Percentiles rank a stretch among this genome's conserved stretches.
Conservation (phyloP, 2,113 vertebrate genomes). For the Hypanus sabinus region DNA sequence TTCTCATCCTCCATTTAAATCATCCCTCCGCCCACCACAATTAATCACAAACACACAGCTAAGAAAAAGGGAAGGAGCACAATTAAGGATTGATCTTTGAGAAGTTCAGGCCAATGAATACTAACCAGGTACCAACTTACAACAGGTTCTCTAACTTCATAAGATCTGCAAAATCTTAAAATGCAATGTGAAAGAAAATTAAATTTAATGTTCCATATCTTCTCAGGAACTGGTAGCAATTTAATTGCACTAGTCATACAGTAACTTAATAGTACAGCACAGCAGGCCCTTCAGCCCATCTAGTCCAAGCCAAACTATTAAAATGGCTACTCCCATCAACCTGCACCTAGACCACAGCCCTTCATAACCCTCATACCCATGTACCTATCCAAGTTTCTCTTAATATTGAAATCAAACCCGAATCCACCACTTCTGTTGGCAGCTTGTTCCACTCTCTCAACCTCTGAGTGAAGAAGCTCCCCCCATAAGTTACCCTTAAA, state of each 20-base stretch:
- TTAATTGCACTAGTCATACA: not conserved
- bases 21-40: not conserved
- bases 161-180: slow-evolving; percentile 5
- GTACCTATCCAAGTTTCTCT: no score
- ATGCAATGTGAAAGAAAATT: slow-evolving; percentile 8
- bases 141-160: not conserved
- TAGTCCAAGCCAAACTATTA: no score
- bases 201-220: not conserved
- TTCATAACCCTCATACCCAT: no score
- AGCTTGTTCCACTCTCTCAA: no score
- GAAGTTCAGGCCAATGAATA: not conserved
- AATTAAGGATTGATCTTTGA: not conserved
- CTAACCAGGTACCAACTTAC: slow-evolving; percentile 1
- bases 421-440: no score
- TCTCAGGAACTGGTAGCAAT: not conserved
- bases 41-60: not conserved
- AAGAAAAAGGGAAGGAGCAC: not conserved
- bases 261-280: no score
- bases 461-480: no score
- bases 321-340: no score
- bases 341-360: no score
- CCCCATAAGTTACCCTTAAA: no score
- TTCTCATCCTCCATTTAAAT: not conserved
- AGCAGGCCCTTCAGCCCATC: no score
- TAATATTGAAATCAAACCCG: no score